phyloP scores from a whole-genome alignment of 64 coral and sea anemone genomes.

The Cladopsammia gracilis region DNA sequence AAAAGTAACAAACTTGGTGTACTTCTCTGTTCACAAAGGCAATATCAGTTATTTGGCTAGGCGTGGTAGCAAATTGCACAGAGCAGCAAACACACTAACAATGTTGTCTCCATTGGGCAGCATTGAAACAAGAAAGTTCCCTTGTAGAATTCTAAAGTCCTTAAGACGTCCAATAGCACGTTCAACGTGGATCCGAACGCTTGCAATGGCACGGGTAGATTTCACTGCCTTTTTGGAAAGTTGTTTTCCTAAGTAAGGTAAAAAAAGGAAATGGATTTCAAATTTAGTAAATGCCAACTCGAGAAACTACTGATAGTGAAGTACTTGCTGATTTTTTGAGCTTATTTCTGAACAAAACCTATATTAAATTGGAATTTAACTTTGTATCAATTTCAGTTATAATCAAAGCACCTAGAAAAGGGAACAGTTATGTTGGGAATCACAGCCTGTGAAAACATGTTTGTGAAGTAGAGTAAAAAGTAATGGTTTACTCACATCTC shows the following conservation, averaged over 20 bases:
- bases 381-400: too few relatives aligned
- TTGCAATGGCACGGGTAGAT: slow-evolving; percentile 64
- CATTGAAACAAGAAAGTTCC: slow-evolving; percentile 67
- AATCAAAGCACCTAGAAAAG: too few relatives aligned
- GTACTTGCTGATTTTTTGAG: not conserved
- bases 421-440: too few relatives aligned
- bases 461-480: too few relatives aligned
- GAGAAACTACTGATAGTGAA: not conserved
- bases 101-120: slow-evolving; percentile 55
- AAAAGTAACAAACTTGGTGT: too few relatives aligned
- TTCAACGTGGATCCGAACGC: slow-evolving; percentile 64
- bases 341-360: not conserved
- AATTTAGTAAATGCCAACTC: not conserved
- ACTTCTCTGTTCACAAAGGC: too few relatives aligned
- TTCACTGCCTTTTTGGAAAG: slow-evolving; percentile 29
- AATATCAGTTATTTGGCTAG: not conserved
- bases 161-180: slow-evolving; percentile 55
- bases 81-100: slow-evolving; percentile 58
- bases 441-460: too few relatives aligned
- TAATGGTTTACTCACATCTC: too few relatives aligned
- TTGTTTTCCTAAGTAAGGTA: not conserved
- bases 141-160: too few relatives aligned
- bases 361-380: too few relatives aligned
- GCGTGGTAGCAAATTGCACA: slow-evolving; percentile 50
- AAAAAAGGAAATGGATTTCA: not conserved